Percentiles rank a stretch among this genome's conserved stretches.
Conservation (phyloP, 2,888 invertebrate genomes). For the Chironomus riparius region DNA sequence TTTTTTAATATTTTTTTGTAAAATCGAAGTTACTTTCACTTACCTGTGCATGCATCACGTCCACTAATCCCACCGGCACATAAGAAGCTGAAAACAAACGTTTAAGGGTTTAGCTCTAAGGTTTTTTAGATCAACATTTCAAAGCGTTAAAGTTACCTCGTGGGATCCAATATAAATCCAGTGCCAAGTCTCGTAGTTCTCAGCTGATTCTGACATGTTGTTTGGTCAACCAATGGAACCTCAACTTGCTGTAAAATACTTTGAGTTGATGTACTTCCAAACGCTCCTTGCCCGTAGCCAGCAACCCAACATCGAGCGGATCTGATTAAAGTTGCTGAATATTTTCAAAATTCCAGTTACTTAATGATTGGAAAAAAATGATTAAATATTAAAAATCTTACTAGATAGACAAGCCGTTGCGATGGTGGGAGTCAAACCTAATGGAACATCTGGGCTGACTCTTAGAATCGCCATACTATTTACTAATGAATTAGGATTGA, state of each 20-base stretch:
- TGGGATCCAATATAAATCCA: slow-evolving; percentile 48
- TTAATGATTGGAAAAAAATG: no score
- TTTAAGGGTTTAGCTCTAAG: no score
- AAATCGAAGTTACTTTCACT: no score
- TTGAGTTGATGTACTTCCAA: slow-evolving; percentile 49
- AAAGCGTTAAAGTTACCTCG: no score
- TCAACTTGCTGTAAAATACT: slow-evolving; percentile 63
- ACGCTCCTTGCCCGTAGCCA: slow-evolving; percentile 73
- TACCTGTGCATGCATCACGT: not conserved
- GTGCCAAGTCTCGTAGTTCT: slow-evolving; percentile 56
- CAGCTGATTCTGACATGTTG: slow-evolving; percentile 55
- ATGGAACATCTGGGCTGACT: slow-evolving; percentile 46
- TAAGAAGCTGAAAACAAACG: slow-evolving; percentile 53
- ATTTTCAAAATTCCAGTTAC: not conserved
- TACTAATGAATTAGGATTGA: slow-evolving; percentile 49
- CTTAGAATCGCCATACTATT: slow-evolving; percentile 75
- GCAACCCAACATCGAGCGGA: not conserved
- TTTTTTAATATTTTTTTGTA: no score
- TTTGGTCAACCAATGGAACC: slow-evolving; percentile 58
- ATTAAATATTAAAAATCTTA: not conserved
- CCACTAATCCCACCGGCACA: slow-evolving; percentile 64
- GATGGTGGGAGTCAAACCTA: slow-evolving; percentile 49
- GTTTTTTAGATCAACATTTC: no score
- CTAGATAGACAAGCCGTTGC: slow-evolving; percentile 43
- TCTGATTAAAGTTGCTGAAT: not conserved